These are phyloP conservation scores for Sterna hirundo DNA, from an alignment of 2,113 vertebrate species.

Conservation along the genomic window DNA sequence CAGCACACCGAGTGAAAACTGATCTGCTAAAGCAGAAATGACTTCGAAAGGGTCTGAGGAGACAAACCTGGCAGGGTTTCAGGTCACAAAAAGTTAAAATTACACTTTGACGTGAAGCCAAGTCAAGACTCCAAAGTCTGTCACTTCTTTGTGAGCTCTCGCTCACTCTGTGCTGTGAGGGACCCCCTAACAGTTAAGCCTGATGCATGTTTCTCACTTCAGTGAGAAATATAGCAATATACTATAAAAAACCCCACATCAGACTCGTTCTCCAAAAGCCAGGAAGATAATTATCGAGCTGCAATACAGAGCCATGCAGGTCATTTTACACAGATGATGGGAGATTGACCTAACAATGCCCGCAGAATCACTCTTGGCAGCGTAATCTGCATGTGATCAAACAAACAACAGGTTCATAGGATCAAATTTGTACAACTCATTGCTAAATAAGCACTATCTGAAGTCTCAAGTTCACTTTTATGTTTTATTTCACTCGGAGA, in stretches of 20 bases:
- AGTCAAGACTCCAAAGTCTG: neutral
- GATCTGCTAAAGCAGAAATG: neutral
- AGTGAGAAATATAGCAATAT: neutral
- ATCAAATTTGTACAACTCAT: neutral
- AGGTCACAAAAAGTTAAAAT: slow-evolving; percentile 31
- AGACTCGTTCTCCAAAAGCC: neutral
- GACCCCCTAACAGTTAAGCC: neutral
- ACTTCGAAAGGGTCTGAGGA: neutral
- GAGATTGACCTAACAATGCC: neutral
- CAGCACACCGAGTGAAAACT: neutral
- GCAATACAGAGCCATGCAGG: neutral
- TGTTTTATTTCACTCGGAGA: neutral
- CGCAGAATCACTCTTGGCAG: neutral
- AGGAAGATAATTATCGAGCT: neutral
- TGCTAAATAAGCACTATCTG: neutral
- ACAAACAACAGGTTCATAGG: neutral
- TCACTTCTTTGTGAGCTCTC: neutral
- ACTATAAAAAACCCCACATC: neutral
- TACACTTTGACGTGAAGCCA: neutral
- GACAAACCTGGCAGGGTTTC: neutral
- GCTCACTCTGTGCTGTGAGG: neutral
- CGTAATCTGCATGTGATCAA: neutral
- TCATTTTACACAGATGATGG: neutral
- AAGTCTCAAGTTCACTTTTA: slow-evolving; percentile 2
- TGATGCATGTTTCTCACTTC: neutral